These are phyloP conservation scores for Zoanthus sansibaricus DNA, from an alignment of 92 coral and sea anemone genomes.

Conservation along the genomic window DNA sequence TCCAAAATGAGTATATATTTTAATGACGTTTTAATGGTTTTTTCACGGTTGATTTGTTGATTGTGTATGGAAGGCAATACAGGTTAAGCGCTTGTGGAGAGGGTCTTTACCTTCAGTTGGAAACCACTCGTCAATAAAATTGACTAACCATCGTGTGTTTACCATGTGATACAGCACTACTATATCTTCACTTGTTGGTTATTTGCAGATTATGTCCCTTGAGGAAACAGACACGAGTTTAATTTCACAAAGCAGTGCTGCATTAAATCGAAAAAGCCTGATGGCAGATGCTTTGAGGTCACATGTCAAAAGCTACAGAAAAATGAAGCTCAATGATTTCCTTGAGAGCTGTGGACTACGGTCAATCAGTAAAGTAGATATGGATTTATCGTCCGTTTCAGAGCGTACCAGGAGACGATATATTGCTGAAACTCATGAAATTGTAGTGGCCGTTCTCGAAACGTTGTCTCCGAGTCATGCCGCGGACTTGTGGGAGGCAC, in stretches of 20 bases:
- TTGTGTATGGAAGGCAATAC: background rate
- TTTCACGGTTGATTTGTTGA: background rate
- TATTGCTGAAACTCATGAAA: conserved; percentile 11
- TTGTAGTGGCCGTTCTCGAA: conserved; percentile 5
- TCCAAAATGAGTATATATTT: too few relatives aligned
- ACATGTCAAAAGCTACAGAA: conserved; percentile 2
- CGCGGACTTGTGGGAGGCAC: conserved; percentile 35
- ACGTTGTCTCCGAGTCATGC: conserved; percentile 43
- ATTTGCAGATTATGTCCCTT: conserved; percentile 11
- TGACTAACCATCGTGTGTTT: background rate
- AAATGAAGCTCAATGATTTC: conserved; percentile 3
- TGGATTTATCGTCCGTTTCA: conserved; percentile 7
- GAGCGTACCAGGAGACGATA: conserved; percentile 15
- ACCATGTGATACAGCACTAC: background rate
- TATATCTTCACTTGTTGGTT: conserved; percentile 7
- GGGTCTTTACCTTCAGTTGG: background rate
- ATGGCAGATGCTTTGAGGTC: conserved; percentile 8
- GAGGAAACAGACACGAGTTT: conserved; percentile 21
- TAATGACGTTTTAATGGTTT: background rate
- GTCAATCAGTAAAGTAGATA: background rate
- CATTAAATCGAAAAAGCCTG: background rate
- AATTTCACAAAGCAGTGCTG: conserved; percentile 15
- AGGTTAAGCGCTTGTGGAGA: background rate
- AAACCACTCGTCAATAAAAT: background rate
- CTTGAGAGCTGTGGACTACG: conserved; percentile 12